phyloP scores from a whole-genome alignment of 2,797 vertebrate genomes.

The Avahi laniger region DNA sequence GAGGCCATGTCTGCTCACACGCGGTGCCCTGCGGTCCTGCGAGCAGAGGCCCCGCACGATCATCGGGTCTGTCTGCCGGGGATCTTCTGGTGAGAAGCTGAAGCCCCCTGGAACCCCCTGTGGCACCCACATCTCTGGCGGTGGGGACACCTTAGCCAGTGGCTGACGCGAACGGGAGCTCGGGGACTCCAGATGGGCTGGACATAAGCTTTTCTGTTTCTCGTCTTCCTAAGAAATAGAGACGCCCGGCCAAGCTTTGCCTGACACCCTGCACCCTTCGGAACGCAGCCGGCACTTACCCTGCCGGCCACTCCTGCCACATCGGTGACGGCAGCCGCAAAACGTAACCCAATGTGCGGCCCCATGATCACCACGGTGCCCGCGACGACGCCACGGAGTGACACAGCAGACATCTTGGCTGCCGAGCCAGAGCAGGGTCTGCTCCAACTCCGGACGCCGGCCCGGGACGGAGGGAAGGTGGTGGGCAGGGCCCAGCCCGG shows the following conservation, averaged over 20 bases:
- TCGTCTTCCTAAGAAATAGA: neutral
- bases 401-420: slow-evolving; percentile 24
- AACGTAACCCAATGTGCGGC: neutral
- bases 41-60: too few relatives aligned
- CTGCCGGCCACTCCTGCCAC: slow-evolving; percentile 2
- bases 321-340: slow-evolving; percentile 66
- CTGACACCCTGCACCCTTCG: neutral
- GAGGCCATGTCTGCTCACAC: too few relatives aligned
- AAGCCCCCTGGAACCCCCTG: accelerated
- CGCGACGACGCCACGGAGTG: neutral
- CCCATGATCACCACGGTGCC: neutral
- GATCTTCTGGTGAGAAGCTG: neutral
- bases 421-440: slow-evolving; percentile 58
- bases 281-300: neutral
- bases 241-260: accelerated
- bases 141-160: neutral
- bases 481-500: neutral
- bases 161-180: neutral
- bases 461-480: neutral
- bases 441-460: slow-evolving; percentile 64
- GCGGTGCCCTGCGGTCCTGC: too few relatives aligned
- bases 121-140: accelerated
- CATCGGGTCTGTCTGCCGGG: too few relatives aligned
- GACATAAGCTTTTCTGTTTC: neutral
- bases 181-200: accelerated